Base-by-base conservation (phyloP, 2,888 invertebrate species). In the Archips xylosteana region DNA sequence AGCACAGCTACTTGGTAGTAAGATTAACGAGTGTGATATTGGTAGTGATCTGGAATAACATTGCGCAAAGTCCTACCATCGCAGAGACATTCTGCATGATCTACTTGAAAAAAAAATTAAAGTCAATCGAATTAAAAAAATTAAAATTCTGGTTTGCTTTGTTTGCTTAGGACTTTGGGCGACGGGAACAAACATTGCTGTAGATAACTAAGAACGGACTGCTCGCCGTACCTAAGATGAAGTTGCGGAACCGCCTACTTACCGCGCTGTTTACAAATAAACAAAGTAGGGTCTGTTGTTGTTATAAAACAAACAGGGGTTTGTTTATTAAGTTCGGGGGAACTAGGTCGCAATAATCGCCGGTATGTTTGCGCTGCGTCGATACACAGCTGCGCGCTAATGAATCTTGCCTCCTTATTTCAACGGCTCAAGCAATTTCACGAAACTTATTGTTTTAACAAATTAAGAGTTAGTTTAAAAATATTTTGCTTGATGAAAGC, bases 281-380 rank as follows among this genome's bases (percentile, higher is more conserved):
- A 71, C 72, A 72, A 75, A 69, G 65, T 75, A 61, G 54, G 69
- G 69, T 70, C 68, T 72, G 75, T 70, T 75, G 69, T 75, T 75
- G 75, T 75, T 75, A 69, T 70, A 75, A 72, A 76, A 76, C 72
- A 72, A 75, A 76, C 75, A 67, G 32, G 61, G 69, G 65, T 10
- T 69, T 68, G 70, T 59, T 77, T 77, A 76, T 77, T 77, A 75
- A 73, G 76, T 77, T 76, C 63, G 42, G 36, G 49, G 54, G 60
- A 74, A 74, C 70, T 67, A 70, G 72, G 69, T 67, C 64, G 72
- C 70, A 74, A 62, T 73, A 59, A 62, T 71, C 54, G 60, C 57
- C 69, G 69, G 76, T 75, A 77, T 81, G 78, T 82, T 82, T 81
- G 77, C 80, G 76, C 75, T 66, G 64, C 74, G 71, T 75, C 80